Base-by-base conservation (phyloP, 37 sponge, comb jelly and placozoan species). In the Oscarella lobularis region DNA sequence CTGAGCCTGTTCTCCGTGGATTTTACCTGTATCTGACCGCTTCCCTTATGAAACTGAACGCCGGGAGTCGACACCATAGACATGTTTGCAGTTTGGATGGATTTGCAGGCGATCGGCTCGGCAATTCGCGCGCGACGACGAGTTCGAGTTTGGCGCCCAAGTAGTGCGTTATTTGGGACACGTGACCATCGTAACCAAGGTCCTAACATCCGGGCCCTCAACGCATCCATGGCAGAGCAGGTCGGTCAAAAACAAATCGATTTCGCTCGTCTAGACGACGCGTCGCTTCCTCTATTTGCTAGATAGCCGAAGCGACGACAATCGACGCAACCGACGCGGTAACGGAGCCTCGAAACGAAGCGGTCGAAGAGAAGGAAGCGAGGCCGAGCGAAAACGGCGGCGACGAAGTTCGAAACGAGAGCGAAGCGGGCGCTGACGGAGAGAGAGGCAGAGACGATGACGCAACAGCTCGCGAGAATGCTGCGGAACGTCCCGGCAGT, bases 241-340 rank as follows among this genome's bases (percentile, higher is more conserved):
- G n/a, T n/a, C n/a, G n/a, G n/a, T n/a, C n/a, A n/a, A n/a, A n/a
- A n/a, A n/a, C n/a, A n/a, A n/a, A n/a, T n/a, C n/a, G n/a, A n/a
- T n/a, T n/a, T n/a, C n/a, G n/a, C n/a, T n/a, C n/a, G n/a, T n/a
- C n/a, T n/a, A n/a, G n/a, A n/a, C n/a, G n/a, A n/a, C n/a, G n/a
- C n/a, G n/a, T n/a, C n/a, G n/a, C n/a, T n/a, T n/a, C n/a, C n/a
- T n/a, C n/a, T n/a, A n/a, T n/a, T n/a, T n/a, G n/a, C n/a, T n/a
- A n/a, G n/a, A n/a, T 20, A 29, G 78, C 3, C 36, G 78, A 77
- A 39, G 68, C 29, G 31, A 35, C 31, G 3, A 60, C 5, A 78
- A 66, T 27, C 9, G 48, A 34, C 33, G 41, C 31, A 33, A 38
- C 36, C 3, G 74, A 75, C 36, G 31, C 30, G 36, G 39, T 32